A percentile compares a stretch with the other conserved stretches of the same genome.
These are phyloP conservation scores for Phaenicophaeus curvirostris DNA, from an alignment of 2,797 vertebrate genomes.

Conservation along the genomic window DNA sequence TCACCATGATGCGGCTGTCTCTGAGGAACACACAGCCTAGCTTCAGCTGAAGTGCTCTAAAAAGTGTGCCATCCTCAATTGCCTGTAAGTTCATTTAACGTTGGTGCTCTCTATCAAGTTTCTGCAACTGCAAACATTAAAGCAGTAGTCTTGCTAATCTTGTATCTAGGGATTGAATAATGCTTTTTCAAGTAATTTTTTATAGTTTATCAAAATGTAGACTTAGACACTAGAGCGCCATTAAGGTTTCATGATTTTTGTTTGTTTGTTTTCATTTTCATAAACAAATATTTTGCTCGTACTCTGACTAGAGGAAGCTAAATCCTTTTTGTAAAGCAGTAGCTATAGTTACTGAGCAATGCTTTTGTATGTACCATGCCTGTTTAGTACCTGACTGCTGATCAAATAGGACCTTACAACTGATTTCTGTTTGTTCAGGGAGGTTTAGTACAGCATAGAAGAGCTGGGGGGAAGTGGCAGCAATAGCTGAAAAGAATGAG, in stretches of 20 bases:
- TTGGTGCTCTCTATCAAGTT: not conserved
- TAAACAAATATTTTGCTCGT: not conserved
- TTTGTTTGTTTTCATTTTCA: not conserved
- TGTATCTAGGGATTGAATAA: not conserved
- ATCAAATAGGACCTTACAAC: not conserved
- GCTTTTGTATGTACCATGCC: not conserved
- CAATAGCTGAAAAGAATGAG: not conserved
- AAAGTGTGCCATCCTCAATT: not conserved
- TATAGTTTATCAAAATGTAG: not conserved
- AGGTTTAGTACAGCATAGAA: not conserved
- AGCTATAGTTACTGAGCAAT: not conserved
- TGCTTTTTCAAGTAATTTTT: not conserved
- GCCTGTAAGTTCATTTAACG: not conserved
- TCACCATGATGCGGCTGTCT: not conserved
- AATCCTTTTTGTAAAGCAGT: not conserved
- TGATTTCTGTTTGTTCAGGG: not conserved
- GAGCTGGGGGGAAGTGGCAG: not conserved
- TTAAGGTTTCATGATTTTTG: not conserved
- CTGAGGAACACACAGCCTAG: not conserved
- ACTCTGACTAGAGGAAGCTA: not conserved
- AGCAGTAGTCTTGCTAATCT: not conserved
- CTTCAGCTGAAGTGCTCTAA: not conserved
- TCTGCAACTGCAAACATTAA: not conserved
- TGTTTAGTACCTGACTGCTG: not conserved
- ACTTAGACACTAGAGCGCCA: accelerated